Percentiles rank a stretch among this genome's conserved stretches.
Conservation (phyloP, 2,888 invertebrate species). For the Acleris laterana region DNA sequence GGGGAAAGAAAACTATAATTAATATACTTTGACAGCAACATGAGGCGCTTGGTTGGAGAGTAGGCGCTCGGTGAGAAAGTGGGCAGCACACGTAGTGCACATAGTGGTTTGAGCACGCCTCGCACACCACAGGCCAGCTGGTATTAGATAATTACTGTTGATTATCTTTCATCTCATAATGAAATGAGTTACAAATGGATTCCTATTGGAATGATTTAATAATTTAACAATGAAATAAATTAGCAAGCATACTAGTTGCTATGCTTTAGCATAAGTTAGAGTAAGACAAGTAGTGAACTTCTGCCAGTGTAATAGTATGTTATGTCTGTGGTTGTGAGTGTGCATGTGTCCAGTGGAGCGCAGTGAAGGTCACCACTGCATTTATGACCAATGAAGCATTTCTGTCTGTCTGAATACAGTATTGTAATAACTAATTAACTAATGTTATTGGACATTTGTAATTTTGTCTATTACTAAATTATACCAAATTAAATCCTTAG, state of each 20-base stretch:
- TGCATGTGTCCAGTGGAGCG: constrained; percentile 13
- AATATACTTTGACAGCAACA: too few relatives aligned
- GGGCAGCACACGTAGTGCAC: constrained; percentile 49
- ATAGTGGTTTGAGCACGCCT: constrained; percentile 33
- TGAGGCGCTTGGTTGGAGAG: constrained; percentile 2
- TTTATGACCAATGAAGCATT: constrained; percentile 14
- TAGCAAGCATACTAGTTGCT: too few relatives aligned
- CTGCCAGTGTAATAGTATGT: too few relatives aligned
- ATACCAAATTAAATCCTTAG: too few relatives aligned
- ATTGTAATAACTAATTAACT: too few relatives aligned
- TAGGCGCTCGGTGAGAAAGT: constrained; percentile 48
- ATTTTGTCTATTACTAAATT: too few relatives aligned
- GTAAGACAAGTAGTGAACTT: too few relatives aligned
- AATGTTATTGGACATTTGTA: too few relatives aligned
- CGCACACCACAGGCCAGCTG: not conserved
- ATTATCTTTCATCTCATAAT: not conserved
- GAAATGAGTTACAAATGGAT: not conserved
- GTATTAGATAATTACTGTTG: not conserved
- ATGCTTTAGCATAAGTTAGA: too few relatives aligned
- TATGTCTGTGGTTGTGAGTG: not conserved
- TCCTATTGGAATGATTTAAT: too few relatives aligned
- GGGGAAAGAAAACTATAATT: not conserved
- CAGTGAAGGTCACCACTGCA: constrained; percentile 20
- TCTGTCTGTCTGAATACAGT: constrained; percentile 7
- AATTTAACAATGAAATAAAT: too few relatives aligned